Evolutionary conservation across 2,888 invertebrate species (phyloP), one percentile per base, ranked within the genome.

Genomic region (Allolobophora icterica): DNA sequence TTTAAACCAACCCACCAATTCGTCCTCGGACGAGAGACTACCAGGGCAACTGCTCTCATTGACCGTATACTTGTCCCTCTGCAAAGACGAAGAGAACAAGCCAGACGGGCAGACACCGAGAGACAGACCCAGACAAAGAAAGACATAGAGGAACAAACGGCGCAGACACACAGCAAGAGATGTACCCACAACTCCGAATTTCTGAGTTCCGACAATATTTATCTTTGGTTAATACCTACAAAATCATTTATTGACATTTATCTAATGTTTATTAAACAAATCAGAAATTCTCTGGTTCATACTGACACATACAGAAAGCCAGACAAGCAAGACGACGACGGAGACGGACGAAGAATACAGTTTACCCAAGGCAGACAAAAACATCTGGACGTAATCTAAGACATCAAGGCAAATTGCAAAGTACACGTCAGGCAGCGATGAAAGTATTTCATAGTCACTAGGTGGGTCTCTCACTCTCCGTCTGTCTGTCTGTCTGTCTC

Each of bases 401-500:
- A n/a, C 71, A n/a, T 71, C 30, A 71, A 71, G 71, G 71, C n/a
- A 71, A 8, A 71, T n/a, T n/a, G n/a, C 71, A 71, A 71, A 71
- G 71, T n/a, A 71, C 71, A n/a, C 71, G 71, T 1, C 71, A 89
- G 45, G 90, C 35, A 35, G 42, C 34, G 30, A 42, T 89, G 34
- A 89, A 89, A 38, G 34, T 45, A 34, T 90, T 90, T 83, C 52
- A 30, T 90, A 34, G 38, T 58, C 84, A 42, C 90, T 71, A 52
- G 58, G 71, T 71, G 30, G 71, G 30, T 91, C 35, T 91, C 90
- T 83, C 91, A 11, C 83, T 84, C 71, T 91, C 90, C 84, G 45
- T 91, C 42, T 91, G 13, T 91, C 71, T 91, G 84, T 91, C 71
- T 91, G 83, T 91, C 35, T 91, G 90, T 91, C 90, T 91, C 71